These are phyloP conservation scores for Conger conger DNA, from an alignment of 2,113 vertebrate species.

Conservation along the genomic window DNA sequence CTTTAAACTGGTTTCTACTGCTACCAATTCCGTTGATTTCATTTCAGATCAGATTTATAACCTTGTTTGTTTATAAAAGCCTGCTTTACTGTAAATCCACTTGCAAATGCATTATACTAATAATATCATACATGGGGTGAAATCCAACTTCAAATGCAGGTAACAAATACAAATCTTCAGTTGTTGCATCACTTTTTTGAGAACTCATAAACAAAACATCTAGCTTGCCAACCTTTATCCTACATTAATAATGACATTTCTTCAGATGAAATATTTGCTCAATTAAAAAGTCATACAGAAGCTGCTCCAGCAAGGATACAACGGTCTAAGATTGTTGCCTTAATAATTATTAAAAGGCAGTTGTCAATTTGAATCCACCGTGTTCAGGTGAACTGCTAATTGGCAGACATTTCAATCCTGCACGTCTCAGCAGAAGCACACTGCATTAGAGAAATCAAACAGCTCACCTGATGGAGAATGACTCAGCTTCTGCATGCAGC, in stretches of 20 bases:
- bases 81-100: not conserved
- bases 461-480: slow-evolving; percentile 2
- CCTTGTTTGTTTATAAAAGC: not conserved
- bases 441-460: not conserved
- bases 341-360: not conserved
- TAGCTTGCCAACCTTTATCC: too few relatives aligned
- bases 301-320: not conserved
- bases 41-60: not conserved
- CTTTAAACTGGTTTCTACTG: not conserved
- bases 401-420: not conserved
- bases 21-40: not conserved
- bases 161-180: too few relatives aligned
- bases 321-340: not conserved
- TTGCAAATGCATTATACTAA: not conserved
- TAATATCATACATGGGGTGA: not conserved
- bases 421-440: not conserved
- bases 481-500: slow-evolving; percentile 7
- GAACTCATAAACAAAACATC: too few relatives aligned
- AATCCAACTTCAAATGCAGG: too few relatives aligned
- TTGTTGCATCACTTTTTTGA: too few relatives aligned
- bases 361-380: not conserved
- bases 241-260: too few relatives aligned
- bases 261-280: not conserved
- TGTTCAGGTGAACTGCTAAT: not conserved
- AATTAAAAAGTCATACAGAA: not conserved